Evolutionary conservation across 2,113 vertebrate species (phyloP), one percentile per base, ranked within the genome.

Genomic region (Brachyhypopomus gauderio): DNA sequence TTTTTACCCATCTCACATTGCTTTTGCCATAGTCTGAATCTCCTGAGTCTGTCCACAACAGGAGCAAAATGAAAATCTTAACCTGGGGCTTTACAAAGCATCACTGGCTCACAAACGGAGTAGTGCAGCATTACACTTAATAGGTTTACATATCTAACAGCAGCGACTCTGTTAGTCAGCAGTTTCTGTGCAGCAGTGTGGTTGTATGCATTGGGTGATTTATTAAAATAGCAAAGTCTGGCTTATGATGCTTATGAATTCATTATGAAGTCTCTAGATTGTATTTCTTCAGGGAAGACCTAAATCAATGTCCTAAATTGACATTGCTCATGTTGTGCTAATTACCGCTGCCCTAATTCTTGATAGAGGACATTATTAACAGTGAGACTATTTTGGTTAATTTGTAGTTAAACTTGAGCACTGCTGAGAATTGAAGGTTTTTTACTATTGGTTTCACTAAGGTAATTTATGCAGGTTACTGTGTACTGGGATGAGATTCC

Each of bases 1-100:
- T 90, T 91, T 92, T 96, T 96, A 95, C 93, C 96, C 97, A 98
- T 99, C 95, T 96, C 97, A 98, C 95, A 92, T 94, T 95, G 96
- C 96, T 98, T 95, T 93, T 92, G 90, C 95, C 96, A 96, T 95
- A 95, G 96, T 97, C 95, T 90, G 96, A 96, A 95, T 95, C 96
- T 96, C 95, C 95, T 93, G 92, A 95, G 95, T 96, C 95, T 94
- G 92, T 95, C 95, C 88, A 95, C 94, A 93, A 92, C 94, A 88
- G 92, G 92, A 93, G 93, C 90, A 92, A 93, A 95, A 96, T 93
- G 91, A 85, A 95, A 95, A 95, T 94, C 92, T 94, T 95, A 96
- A 96, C 94, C 93, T 96, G 97, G 97, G 97, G 95, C 96, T 95
- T 91, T 92, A 95, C 95, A 98, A 99, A 97, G 90, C 90, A 91